Evolutionary conservation across 2,797 vertebrate genomes (phyloP), one percentile per base, ranked within the genome.

Genomic region (Varecia variegata): DNA sequence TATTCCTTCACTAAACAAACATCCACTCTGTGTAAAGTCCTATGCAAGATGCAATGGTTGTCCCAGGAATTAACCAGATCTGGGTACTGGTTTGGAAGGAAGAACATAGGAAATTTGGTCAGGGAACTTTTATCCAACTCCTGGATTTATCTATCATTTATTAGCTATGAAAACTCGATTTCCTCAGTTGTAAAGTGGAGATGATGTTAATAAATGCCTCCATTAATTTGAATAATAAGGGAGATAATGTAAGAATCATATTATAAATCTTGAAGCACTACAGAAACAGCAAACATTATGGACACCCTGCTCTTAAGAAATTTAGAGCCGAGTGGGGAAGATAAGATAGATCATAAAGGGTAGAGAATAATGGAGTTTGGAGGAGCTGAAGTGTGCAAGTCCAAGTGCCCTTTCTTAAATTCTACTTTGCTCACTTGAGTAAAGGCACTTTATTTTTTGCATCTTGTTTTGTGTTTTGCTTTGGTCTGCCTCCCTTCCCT

Each of bases 191-290:
- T 70, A 80, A 79, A 80, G 79, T 43, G 32, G 27, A 54, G 5
- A 65, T 52, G 38, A 58, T 88, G 21, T 50, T 88, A 93, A 87
- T 52, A 95, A 77, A 58, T 70, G 38, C 7, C 18, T 58, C 43
- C 62, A 54, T 93, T 84, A 87, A 84, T 77, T 45, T 88, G 79
- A 88, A 88, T 89, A 71, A 76, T 84, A 76, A 90, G 32, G 87
- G 47, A 83, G 47, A 50, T 67, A 32, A 88, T 38, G 0, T 77
- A 80, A 40, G 27, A 82, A 82, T 79, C 67, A 77, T 54, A 71
- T 38, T 93, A 67, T 18, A 88, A 85, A 95, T 21, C 45, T 83
- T 60, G 54, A 94, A 81, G 54, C 56, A 14, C 23, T 73, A 50
- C 18, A 62, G 43, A 95, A 81, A 82, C 54, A 90, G 52, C n/a